Conservation (phyloP, 2,797 vertebrate genomes). For the Chloroceryle inda region DNA sequence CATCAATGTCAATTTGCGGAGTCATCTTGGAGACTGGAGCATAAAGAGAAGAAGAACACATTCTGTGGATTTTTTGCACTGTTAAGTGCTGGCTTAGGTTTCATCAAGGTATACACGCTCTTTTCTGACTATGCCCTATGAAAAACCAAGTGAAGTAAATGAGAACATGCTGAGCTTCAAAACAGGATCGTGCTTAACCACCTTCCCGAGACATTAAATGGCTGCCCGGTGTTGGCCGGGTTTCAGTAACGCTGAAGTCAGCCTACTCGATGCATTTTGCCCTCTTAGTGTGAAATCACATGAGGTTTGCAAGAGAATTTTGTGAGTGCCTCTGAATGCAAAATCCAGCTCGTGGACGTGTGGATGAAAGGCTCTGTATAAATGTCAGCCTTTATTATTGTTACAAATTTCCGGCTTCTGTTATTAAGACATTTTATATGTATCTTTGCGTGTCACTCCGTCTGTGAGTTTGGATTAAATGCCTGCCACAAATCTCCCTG, state of each 20-base stretch:
- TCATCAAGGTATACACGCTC: accelerated
- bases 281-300: conserved; percentile 38
- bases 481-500: conserved; percentile 66
- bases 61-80: background rate
- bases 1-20: background rate
- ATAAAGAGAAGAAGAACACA: background rate
- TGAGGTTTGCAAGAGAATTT: conserved; percentile 8
- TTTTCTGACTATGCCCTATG: background rate
- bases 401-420: conserved; percentile 72
- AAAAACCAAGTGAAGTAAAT: background rate
- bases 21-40: background rate
- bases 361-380: conserved; percentile 60
- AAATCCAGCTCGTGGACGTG: conserved; percentile 28
- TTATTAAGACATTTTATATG: conserved; percentile 66
- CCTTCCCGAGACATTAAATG: background rate
- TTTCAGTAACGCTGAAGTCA: background rate
- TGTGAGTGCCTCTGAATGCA: conserved; percentile 39
- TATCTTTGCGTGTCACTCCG: background rate
- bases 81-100: background rate
- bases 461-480: conserved; percentile 51
- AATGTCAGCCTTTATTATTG: conserved; percentile 72
- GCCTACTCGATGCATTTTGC: conserved; percentile 7
- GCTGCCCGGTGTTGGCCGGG: background rate
- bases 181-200: background rate
- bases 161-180: background rate